These are phyloP conservation scores for Ridgeia piscesae DNA, from an alignment of 1,140 invertebrate species.

Conservation along the genomic window DNA sequence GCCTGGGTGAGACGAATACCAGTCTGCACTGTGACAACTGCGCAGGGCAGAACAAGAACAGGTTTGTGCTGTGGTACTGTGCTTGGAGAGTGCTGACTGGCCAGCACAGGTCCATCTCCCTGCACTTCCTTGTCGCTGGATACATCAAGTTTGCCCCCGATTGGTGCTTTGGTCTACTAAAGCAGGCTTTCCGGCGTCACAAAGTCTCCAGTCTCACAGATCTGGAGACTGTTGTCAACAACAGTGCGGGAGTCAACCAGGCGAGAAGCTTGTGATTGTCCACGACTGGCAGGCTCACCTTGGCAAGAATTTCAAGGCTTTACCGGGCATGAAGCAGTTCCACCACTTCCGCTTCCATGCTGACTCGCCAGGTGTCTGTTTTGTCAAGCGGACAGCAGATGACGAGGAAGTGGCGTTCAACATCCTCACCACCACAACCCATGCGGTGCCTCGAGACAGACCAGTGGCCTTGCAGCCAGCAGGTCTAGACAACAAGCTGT, in stretches of 20 bases:
- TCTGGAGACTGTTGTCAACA: too few species aligned
- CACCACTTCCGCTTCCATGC: too few species aligned
- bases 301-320: background rate
- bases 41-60: constrained; percentile 41
- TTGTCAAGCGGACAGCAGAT: background rate
- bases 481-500: background rate
- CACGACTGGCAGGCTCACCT: constrained; percentile 16
- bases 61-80: constrained; percentile 38
- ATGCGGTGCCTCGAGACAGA: background rate
- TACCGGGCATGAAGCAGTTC: constrained; percentile 16
- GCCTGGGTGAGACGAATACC: constrained; percentile 29
- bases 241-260: constrained; percentile 14
- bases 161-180: too few species aligned
- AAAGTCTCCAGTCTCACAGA: too few species aligned
- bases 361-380: background rate
- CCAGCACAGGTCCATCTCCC: constrained; percentile 29
- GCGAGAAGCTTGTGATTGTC: background rate
- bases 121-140: constrained; percentile 39
- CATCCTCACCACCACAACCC: too few species aligned
- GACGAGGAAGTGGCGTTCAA: too few species aligned
- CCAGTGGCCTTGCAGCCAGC: background rate
- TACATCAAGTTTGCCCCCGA: too few species aligned
- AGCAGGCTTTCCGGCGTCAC: too few species aligned
- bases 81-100: constrained; percentile 34
- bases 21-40: constrained; percentile 25